These are phyloP conservation scores for Agelastica alni DNA, from an alignment of 2,888 invertebrate species.

Conservation along the genomic window DNA sequence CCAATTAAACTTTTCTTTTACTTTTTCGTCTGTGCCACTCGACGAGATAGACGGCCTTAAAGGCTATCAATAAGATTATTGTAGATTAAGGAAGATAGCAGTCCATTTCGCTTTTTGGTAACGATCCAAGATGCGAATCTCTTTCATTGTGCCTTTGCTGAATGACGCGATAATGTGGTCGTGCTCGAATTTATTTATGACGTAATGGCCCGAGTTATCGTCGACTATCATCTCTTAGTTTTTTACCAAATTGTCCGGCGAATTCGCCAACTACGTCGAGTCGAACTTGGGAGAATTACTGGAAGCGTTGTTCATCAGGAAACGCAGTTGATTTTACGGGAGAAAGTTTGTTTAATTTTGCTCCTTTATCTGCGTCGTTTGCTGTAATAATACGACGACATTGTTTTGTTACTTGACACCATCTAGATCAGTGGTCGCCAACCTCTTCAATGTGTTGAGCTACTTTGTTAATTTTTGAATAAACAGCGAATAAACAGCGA, in stretches of 20 bases:
- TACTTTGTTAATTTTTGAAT: no score
- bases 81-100: conserved; percentile 18
- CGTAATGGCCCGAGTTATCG: conserved; percentile 17
- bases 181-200: conserved; percentile 20
- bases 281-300: no score
- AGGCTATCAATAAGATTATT: conserved; percentile 10
- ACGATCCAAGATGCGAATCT: conserved; percentile 21
- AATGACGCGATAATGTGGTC: conserved; percentile 16
- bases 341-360: no score
- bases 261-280: no score
- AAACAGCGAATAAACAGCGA: no score
- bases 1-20: conserved; percentile 4
- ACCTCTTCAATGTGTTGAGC: no score
- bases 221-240: neutral
- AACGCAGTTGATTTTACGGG: no score
- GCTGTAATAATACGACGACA: no score
- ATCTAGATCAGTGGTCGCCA: no score
- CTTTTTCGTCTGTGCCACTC: conserved; percentile 2
- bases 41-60: conserved; percentile 1
- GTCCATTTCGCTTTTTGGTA: conserved; percentile 13
- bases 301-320: no score
- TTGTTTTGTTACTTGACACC: no score
- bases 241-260: neutral
- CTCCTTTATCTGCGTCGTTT: no score
- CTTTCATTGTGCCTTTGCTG: conserved; percentile 12